Percentiles rank a stretch among this genome's conserved stretches.
Conservation (phyloP, 2,797 vertebrate genomes). For the Enteromius fasciolatus region DNA sequence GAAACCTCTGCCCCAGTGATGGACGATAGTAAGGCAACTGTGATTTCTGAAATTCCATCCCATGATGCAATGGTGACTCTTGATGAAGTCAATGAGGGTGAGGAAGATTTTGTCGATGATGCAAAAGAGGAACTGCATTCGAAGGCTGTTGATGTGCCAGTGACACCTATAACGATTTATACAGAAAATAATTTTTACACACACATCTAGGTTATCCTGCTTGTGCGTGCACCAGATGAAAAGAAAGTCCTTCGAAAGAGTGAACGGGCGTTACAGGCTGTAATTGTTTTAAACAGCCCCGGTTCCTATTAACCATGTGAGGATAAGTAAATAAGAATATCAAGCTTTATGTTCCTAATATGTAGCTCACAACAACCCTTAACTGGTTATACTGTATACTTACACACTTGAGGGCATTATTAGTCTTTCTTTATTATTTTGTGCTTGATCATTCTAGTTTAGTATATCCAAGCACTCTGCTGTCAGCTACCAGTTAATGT, state of each 20-base stretch:
- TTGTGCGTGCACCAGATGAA: too few species aligned
- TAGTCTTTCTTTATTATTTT: neutral
- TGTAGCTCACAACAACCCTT: neutral
- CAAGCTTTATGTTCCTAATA: neutral
- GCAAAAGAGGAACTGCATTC: constrained; percentile 42
- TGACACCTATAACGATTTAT: constrained; percentile 75
- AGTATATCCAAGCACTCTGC: neutral
- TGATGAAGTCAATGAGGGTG: constrained; percentile 72
- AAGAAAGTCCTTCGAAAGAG: too few species aligned
- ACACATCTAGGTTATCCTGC: neutral
- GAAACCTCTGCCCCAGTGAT: neutral
- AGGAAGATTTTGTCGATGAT: constrained; percentile 57
- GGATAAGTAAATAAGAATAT: neutral
- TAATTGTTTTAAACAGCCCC: neutral
- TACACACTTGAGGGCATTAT: neutral
- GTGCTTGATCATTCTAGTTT: neutral
- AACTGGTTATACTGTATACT: neutral
- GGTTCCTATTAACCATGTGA: neutral
- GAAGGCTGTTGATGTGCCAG: constrained; percentile 66
- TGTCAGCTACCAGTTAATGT: neutral
- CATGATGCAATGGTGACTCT: constrained; percentile 68
- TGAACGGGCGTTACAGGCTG: neutral
- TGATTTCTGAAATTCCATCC: constrained; percentile 30
- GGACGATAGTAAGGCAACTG: neutral
- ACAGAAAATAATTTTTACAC: neutral